phyloP scores from a whole-genome alignment of 2,113 vertebrate genomes.

The Nestor notabilis region DNA sequence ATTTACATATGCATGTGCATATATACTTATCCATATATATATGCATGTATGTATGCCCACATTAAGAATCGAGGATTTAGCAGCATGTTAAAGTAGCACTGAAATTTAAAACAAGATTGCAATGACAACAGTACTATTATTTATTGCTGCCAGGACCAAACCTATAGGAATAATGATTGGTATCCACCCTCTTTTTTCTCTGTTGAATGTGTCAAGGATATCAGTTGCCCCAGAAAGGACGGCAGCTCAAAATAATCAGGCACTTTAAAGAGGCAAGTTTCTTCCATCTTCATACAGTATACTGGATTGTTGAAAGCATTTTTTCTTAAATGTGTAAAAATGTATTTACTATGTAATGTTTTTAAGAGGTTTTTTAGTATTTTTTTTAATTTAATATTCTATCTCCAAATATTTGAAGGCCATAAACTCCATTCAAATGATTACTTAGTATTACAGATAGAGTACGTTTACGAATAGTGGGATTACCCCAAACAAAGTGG shows the following conservation, averaged over 20 bases:
- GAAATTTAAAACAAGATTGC: neutral
- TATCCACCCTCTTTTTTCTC: constrained; percentile 39
- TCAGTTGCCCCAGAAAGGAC: neutral
- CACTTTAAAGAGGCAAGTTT: neutral
- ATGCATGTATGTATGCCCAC: neutral
- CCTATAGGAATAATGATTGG: neutral
- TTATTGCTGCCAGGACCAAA: neutral
- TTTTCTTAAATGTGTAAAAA: neutral
- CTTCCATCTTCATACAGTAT: neutral
- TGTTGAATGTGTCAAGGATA: neutral
- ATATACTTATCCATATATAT: accelerated
- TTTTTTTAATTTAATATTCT: neutral
- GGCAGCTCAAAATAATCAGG: neutral
- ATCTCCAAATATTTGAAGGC: neutral
- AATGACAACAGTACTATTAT: neutral
- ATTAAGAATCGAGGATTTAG: neutral
- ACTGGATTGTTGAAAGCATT: neutral
- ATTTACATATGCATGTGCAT: too few species aligned
- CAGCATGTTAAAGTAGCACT: neutral
- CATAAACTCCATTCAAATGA: neutral
- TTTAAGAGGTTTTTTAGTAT: neutral
- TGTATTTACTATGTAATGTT: neutral
- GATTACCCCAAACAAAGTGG: neutral
- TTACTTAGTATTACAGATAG: neutral
- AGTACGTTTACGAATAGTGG: neutral